Percentiles rank a stretch among this genome's conserved stretches.
phyloP scores from a whole-genome alignment of 2,888 invertebrate genomes.

The Philereme transversata region DNA sequence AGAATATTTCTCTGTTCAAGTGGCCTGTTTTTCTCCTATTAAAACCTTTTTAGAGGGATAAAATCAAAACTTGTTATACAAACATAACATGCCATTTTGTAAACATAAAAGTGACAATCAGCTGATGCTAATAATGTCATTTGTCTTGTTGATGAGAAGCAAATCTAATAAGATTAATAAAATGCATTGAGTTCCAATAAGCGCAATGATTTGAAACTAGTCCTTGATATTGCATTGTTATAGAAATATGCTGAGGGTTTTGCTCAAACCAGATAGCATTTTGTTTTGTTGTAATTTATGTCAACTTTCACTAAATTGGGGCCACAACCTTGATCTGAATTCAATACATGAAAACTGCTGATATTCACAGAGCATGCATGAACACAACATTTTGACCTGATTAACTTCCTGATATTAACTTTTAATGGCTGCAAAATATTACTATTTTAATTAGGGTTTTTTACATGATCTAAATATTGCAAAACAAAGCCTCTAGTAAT shows the following conservation, averaged over 20 bases:
- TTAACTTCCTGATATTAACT: too few relatives aligned
- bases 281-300: constrained; percentile 14
- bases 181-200: too few relatives aligned
- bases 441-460: neutral
- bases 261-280: neutral
- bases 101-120: constrained; percentile 12
- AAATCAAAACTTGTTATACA: neutral
- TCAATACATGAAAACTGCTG: constrained; percentile 10
- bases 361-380: constrained; percentile 7
- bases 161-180: too few relatives aligned
- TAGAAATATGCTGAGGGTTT: constrained; percentile 1
- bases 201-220: too few relatives aligned
- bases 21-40: neutral
- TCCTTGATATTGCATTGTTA: neutral
- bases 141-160: too few relatives aligned
- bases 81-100: constrained; percentile 6
- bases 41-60: constrained; percentile 1
- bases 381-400: constrained; percentile 7
- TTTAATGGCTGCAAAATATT: neutral
- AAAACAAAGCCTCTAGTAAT: too few relatives aligned
- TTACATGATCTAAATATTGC: too few relatives aligned
- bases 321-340: constrained; percentile 23
- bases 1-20: neutral
- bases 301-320: constrained; percentile 17
- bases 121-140: constrained; percentile 14